These are phyloP conservation scores for Cyanoliseus patagonus DNA, from an alignment of 2,113 vertebrate genomes.

Conservation along the genomic window DNA sequence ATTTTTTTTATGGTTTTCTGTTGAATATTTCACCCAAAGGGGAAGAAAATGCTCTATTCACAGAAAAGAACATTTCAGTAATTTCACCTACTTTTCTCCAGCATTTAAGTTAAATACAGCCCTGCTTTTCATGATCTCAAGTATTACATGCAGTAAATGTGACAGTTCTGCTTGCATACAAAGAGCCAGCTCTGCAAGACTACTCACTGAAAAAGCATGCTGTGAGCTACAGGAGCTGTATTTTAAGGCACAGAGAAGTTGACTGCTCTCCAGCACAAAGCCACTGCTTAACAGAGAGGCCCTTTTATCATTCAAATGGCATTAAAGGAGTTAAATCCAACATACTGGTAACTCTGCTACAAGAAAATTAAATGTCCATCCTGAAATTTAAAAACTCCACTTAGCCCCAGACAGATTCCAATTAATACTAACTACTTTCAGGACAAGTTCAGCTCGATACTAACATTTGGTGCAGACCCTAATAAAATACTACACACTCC, in stretches of 20 bases:
- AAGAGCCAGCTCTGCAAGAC: not conserved
- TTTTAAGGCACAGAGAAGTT: not conserved
- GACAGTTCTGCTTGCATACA: slow-evolving; percentile 16
- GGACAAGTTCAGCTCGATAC: not conserved
- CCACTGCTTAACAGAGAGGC: not conserved
- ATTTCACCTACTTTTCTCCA: not conserved
- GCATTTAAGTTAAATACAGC: not conserved
- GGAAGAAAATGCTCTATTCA: not conserved
- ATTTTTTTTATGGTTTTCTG: not conserved
- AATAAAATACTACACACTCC: not conserved
- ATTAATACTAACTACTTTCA: not conserved
- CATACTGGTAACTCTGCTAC: not conserved
- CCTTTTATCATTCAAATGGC: not conserved
- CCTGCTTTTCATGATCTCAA: not conserved
- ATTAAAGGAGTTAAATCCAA: not conserved
- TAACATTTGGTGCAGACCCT: not conserved
- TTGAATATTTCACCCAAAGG: not conserved
- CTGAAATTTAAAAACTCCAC: not conserved
- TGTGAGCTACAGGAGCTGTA: not conserved
- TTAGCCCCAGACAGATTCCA: not conserved
- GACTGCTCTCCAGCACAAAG: not conserved
- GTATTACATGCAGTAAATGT: not conserved
- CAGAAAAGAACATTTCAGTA: not conserved
- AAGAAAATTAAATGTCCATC: not conserved
- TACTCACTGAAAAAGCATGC: not conserved